phyloP scores from a whole-genome alignment of 2,113 vertebrate species.

The Noturus placidus region DNA sequence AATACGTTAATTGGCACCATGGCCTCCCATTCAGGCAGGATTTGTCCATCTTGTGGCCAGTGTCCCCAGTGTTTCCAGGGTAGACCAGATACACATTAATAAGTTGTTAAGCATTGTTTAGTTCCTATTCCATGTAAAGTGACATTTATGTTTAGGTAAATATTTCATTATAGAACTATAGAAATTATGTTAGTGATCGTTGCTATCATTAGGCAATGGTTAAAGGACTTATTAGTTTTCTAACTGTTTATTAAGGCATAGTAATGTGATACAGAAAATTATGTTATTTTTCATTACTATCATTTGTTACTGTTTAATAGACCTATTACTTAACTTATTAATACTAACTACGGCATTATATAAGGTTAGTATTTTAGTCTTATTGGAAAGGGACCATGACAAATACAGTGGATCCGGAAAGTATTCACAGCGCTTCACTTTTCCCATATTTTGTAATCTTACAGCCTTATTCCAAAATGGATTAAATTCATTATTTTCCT shows the following conservation, averaged over 20 bases:
- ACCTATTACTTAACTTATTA: neutral
- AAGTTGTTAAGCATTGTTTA: neutral
- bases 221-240: neutral
- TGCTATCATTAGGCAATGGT: neutral
- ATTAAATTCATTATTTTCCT: no score
- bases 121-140: neutral
- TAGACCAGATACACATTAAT: neutral
- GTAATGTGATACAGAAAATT: neutral
- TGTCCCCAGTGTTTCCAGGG: neutral
- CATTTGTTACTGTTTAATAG: neutral
- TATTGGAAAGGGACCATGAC: neutral
- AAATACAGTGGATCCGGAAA: no score
- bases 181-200: neutral
- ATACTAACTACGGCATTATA: neutral
- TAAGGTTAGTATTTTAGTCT: neutral
- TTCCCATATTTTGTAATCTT: no score
- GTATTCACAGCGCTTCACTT: no score
- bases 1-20: neutral
- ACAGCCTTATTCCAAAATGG: no score
- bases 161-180: neutral
- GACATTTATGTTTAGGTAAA: neutral
- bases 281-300: neutral
- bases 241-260: neutral
- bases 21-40: neutral
- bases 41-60: neutral